Percentiles rank a stretch among this genome's conserved stretches.
Evolutionary conservation across 1,140 invertebrate species (phyloP).

Genomic region (Rhopalosiphum maidis): DNA sequence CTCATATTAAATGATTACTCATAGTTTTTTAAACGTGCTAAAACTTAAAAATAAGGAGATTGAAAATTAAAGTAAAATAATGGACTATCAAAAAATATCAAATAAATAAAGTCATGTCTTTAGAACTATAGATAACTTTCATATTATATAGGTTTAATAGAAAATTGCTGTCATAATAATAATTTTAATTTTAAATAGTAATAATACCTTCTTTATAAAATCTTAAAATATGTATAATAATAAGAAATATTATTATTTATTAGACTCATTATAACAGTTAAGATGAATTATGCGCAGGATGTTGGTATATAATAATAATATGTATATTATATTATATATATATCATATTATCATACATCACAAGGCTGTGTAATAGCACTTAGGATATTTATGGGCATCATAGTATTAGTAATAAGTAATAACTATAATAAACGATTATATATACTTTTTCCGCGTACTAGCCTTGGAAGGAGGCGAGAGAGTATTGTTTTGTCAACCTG

Average conservation of each 20-base stretch:
- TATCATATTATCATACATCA: not conserved
- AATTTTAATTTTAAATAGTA: no score
- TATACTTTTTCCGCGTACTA: not conserved
- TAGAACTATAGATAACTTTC: not conserved
- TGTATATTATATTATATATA: not conserved
- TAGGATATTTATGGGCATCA: conserved; percentile 12
- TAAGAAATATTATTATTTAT: conserved; percentile 9
- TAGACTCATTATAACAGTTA: not conserved
- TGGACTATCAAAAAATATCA: no score
- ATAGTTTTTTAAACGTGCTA: no score
- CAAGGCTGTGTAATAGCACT: not conserved
- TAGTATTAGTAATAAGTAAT: not conserved
- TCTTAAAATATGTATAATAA: not conserved
- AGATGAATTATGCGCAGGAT: not conserved
- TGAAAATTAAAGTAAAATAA: no score
- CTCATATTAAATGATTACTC: no score
- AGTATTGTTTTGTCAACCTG: conserved; percentile 8
- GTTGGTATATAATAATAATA: not conserved
- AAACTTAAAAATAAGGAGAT: no score
- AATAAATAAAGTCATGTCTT: no score
- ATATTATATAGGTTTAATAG: not conserved
- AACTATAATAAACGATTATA: not conserved
- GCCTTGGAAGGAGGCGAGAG: not conserved
- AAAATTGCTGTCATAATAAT: not conserved
- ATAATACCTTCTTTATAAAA: not conserved